phyloP scores from a whole-genome alignment of 2,113 vertebrate genomes.

The Plecotus auritus region DNA sequence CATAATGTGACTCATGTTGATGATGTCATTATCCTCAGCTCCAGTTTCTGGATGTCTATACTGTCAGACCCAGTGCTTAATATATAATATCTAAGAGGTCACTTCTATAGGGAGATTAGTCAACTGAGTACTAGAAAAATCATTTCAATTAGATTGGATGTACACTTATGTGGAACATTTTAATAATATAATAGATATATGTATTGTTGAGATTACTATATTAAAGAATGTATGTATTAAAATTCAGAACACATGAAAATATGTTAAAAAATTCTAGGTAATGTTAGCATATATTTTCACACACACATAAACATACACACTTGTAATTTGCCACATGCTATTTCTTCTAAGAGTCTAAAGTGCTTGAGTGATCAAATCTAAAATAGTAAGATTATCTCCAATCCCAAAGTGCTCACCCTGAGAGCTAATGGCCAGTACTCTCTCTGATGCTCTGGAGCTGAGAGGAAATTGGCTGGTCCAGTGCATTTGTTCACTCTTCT shows the following conservation, averaged over 20 bases:
- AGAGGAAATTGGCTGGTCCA: neutral
- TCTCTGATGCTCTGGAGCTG: neutral
- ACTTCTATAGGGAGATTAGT: neutral
- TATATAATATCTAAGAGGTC: neutral
- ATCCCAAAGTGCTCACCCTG: neutral
- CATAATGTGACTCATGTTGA: neutral
- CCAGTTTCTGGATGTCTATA: neutral
- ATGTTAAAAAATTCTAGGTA: neutral
- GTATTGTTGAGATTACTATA: neutral
- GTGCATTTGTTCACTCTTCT: neutral
- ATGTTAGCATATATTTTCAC: neutral
- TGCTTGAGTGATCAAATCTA: conserved; percentile 19
- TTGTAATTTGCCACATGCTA: neutral
- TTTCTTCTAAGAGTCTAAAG: neutral
- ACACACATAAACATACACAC: neutral
- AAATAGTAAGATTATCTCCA: conserved; percentile 38
- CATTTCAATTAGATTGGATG: neutral
- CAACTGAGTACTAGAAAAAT: neutral
- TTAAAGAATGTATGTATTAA: neutral
- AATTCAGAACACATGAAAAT: neutral
- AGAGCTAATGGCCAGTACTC: neutral
- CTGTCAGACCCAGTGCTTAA: neutral
- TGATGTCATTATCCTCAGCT: neutral
- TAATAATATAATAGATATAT: neutral
- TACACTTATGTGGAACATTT: neutral